phyloP scores from a whole-genome alignment of 2,888 invertebrate genomes.

The Nephrotoma appendiculata region DNA sequence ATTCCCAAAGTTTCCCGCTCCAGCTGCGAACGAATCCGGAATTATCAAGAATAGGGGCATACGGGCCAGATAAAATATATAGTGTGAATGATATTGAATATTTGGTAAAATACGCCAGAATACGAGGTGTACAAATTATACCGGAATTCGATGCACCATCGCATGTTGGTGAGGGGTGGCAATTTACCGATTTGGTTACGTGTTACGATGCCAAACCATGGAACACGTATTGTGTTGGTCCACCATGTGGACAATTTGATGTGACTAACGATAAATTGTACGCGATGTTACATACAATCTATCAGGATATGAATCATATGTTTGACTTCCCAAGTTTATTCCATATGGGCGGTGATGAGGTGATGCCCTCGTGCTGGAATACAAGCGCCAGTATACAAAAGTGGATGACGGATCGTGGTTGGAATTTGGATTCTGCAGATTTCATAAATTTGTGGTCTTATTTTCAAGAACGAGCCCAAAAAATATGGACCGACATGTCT shows the following conservation, averaged over 20 bases:
- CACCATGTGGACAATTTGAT: conserved; percentile 64
- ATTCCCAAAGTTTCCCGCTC: conserved; percentile 80
- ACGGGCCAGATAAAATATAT: conserved; percentile 51
- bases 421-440: conserved; percentile 36
- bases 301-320: conserved; percentile 45
- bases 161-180: conserved; percentile 39
- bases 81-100: conserved; percentile 26
- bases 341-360: conserved; percentile 73
- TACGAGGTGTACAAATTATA: conserved; percentile 42
- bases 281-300: conserved; percentile 45
- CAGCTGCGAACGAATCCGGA: conserved; percentile 49
- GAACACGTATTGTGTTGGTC: conserved; percentile 49
- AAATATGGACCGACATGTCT: conserved; percentile 20
- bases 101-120: conserved; percentile 37
- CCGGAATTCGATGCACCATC: conserved; percentile 50
- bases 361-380: conserved; percentile 52
- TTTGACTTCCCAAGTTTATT: conserved; percentile 42
- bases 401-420: conserved; percentile 45
- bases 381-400: conserved; percentile 42
- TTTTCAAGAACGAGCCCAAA: conserved; percentile 43
- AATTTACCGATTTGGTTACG: conserved; percentile 40
- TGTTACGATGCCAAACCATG: conserved; percentile 52
- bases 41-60: conserved; percentile 54
- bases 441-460: conserved; percentile 49
- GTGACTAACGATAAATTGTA: conserved; percentile 49